Conservation (phyloP, 2,888 invertebrate genomes). For the Apamea sordens region DNA sequence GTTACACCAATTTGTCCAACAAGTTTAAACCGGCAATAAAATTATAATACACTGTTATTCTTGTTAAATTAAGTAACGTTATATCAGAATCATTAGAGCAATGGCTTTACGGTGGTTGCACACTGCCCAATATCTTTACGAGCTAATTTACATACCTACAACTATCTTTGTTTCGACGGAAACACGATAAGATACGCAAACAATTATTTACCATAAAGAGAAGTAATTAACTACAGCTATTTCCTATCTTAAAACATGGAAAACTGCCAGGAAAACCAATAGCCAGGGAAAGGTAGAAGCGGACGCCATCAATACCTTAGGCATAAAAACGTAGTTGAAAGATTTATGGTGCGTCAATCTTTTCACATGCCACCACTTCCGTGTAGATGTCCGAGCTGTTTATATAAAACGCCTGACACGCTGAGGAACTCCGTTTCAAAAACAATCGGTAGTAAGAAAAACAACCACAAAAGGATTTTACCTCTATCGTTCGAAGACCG, state of each 20-base stretch:
- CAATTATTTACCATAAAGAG: slow-evolving; percentile 28
- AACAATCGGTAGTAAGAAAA: slow-evolving; percentile 43
- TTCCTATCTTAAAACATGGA: slow-evolving; percentile 18
- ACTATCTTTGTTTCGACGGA: slow-evolving; percentile 9
- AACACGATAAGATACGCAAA: slow-evolving; percentile 10
- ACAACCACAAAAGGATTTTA: slow-evolving; percentile 54
- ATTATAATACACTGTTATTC: slow-evolving; percentile 74
- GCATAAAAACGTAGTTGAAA: slow-evolving; percentile 38
- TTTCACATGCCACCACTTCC: slow-evolving; percentile 38
- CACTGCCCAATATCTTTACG: slow-evolving; percentile 53
- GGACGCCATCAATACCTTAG: slow-evolving; percentile 25
- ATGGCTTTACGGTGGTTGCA: slow-evolving; percentile 55
- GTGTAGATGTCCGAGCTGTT: slow-evolving; percentile 20
- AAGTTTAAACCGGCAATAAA: slow-evolving; percentile 74
- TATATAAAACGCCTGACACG: slow-evolving; percentile 14
- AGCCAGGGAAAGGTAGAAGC: not conserved
- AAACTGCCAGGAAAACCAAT: slow-evolving; percentile 6
- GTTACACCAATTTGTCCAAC: slow-evolving; percentile 70
- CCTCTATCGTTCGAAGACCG: slow-evolving; percentile 12
- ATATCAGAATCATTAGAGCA: slow-evolving; percentile 69
- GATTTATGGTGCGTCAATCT: slow-evolving; percentile 47
- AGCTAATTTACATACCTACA: slow-evolving; percentile 47
- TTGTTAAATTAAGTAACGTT: slow-evolving; percentile 80
- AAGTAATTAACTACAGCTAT: slow-evolving; percentile 18
- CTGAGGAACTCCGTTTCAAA: slow-evolving; percentile 20